Evolutionary conservation across 1,140 invertebrate species (phyloP).

Genomic region (Procambarus clarkii): DNA sequence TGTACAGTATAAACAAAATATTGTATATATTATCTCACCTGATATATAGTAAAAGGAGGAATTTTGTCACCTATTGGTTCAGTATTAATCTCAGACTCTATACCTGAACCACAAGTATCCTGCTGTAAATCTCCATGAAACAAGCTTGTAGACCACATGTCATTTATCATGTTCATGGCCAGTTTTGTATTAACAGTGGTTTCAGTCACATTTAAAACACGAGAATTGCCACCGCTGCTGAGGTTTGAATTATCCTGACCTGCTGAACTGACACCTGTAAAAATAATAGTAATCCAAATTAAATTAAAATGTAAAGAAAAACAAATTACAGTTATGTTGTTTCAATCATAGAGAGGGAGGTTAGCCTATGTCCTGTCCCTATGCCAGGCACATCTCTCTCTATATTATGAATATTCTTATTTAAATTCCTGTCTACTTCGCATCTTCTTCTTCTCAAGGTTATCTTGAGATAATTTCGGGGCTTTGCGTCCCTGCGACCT

Average conservation of each 20-base stretch:
- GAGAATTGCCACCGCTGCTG: slow-evolving; percentile 29
- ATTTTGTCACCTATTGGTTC: background rate
- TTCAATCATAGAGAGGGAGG: no score
- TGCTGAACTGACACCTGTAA: background rate
- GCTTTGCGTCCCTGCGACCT: no score
- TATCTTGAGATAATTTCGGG: no score
- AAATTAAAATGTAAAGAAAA: no score
- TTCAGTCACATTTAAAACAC: slow-evolving; percentile 72
- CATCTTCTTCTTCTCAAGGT: no score
- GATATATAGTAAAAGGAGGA: slow-evolving; percentile 36
- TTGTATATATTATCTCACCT: slow-evolving; percentile 26
- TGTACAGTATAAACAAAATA: no score
- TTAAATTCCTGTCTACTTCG: no score
- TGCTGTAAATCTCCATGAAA: slow-evolving; percentile 24
- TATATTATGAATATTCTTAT: no score
- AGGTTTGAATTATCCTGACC: slow-evolving; percentile 24
- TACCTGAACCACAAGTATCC: background rate
- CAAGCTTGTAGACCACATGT: slow-evolving; percentile 67
- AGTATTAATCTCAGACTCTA: background rate
- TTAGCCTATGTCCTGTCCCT: no score
- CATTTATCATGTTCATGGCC: slow-evolving; percentile 74
- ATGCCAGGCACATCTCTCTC: no score
- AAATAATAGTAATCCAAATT: background rate
- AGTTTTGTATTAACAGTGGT: slow-evolving; percentile 77
- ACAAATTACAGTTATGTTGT: no score